Conservation (phyloP, 2,113 vertebrate genomes). For the Micronycteris hirsuta region DNA sequence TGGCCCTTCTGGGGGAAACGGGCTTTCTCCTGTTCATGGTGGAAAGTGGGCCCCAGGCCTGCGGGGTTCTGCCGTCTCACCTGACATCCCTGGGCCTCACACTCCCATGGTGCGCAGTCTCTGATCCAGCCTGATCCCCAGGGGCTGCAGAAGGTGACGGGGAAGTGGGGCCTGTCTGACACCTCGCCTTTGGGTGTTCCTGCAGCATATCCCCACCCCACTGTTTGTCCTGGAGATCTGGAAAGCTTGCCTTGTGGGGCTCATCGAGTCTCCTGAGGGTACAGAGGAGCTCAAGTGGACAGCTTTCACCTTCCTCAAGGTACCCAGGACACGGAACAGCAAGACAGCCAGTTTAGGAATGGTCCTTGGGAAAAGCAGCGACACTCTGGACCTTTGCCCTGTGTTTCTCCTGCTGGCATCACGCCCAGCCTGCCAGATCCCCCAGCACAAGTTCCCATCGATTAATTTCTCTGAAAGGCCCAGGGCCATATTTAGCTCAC, state of each 20-base stretch:
- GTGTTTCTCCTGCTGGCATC: neutral
- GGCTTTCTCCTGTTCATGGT: neutral
- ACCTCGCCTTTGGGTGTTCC: neutral
- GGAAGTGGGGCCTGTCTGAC: neutral
- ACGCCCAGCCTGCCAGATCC: neutral
- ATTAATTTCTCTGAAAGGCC: neutral
- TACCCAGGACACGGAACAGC: conserved; percentile 30
- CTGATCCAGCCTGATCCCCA: neutral
- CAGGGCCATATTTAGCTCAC: neutral
- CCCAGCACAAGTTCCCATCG: neutral
- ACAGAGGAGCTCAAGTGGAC: conserved; percentile 99
- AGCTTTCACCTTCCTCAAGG: conserved; percentile 98
- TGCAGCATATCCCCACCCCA: conserved; percentile 89
- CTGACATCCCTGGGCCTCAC: neutral
- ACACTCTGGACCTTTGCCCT: neutral
- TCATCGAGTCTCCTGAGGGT: conserved; percentile 98
- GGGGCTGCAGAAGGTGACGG: neutral
- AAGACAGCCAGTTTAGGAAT: neutral
- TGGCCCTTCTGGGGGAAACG: neutral
- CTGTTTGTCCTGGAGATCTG: conserved; percentile 97
- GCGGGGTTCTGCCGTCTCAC: neutral
- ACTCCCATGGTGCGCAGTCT: neutral
- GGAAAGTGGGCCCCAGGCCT: neutral
- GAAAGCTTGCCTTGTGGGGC: conserved; percentile 98
- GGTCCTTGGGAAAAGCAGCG: neutral